Base-by-base conservation (phyloP, 1,140 invertebrate genomes). In the Conus betulinus region DNA sequence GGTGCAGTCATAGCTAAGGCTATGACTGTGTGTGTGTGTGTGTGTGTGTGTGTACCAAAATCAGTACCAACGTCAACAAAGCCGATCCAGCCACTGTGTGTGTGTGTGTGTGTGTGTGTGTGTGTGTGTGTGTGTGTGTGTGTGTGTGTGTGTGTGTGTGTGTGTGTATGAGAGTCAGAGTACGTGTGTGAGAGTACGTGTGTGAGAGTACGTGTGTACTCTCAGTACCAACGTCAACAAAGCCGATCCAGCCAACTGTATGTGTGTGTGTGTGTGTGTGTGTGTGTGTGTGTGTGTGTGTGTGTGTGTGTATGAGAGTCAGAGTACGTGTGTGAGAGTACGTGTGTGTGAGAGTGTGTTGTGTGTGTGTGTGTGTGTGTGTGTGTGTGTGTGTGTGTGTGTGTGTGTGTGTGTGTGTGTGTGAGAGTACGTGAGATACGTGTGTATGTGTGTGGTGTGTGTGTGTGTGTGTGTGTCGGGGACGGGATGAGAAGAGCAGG, bases 11-110 rank as follows among this genome's bases (percentile, higher is more conserved):
- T 7, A 57, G 6, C 6, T 57, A 57, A 7, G 55, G 6, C 6
- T 57, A 13, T 57, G 55, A 7, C 6, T 57, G 55, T 86, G 13
- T 89, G 78, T 20, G 90, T 20, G 53, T 91, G 91, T 13, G 86
- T 86, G 39, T 25, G 55, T 20, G 89, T n/a, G 23, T 60, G 85
- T 15, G 89, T 57, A 13, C 13, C 6, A 7, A 57, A 7, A 13
- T 57, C 6, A 7, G 55, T 57, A 57, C 13, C 55, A 7, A 57
- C 13, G 13, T 57, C 55, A 7, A 57, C 13, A 57, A 13, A 57
- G 55, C 55, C 55, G 13, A 7, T 57, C 55, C 6, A 57, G 6
- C 55, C 6, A 13, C 6, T 57, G 27, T 51, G 27, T 81, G 20
- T 51, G 27, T 81, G 78, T 51, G 15, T 81, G 27, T 81, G 27